Evolutionary conservation across 2,888 invertebrate genomes (phyloP), one percentile per base, ranked within the genome.

Genomic region (Notodonta dromedarius): DNA sequence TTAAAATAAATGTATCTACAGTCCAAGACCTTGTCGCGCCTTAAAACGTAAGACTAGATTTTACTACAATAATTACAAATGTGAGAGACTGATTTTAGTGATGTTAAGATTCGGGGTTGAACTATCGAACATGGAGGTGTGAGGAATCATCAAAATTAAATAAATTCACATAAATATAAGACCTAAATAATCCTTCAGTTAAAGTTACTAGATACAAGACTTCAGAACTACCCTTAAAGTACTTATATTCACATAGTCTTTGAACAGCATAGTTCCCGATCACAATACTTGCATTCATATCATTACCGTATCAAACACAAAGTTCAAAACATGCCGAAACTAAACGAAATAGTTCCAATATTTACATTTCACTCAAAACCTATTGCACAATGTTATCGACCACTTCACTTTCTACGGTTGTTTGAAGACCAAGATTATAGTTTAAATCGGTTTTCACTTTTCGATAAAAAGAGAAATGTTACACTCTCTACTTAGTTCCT

Each of bases 41-140:
- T 90, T 92, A 92, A 57, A 76, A 90, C 84, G 84, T 92, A 93
- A 90, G 93, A 93, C 93, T 93, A 93, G 93, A 93, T 86, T 93
- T 92, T 91, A 91, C 93, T 91, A 91, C 86, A 83, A 83, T 87
- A 79, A 85, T 87, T 83, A 86, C 76, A 87, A 83, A 86, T 79
- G 84, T 87, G 87, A 89, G 79, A 84, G 76, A 82, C 78, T 66
- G 70, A 83, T 80, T 79, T 78, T 74, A 81, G 56, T 80, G 78
- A 81, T 76, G 80, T 78, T 73, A 78, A 73, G 74, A 78, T 79
- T 82, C 73, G 62, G 73, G 71, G 67, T 77, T 76, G 72, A 67
- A 68, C 60, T 74, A 68, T 79, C 74, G 72, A 71, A 74, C 78
- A 83, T 79, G 74, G 76, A 68, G 78, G 71, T 69, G 70, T 75